Base-by-base conservation (phyloP, 1,140 invertebrate species). In the Cylas formicarius region DNA sequence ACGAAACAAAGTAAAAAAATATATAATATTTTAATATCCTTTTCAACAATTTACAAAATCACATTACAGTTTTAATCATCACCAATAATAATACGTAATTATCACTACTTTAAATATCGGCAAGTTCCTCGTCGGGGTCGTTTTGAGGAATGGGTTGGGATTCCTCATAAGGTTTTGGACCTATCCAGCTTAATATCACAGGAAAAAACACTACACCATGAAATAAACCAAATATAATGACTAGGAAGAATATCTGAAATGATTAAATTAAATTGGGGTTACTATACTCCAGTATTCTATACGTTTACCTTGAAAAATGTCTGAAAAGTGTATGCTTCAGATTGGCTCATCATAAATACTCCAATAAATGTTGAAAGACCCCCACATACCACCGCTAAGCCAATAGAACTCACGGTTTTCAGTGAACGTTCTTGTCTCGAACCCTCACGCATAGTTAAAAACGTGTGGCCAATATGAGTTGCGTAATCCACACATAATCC, bases 401-500 rank as follows among this genome's bases (percentile, higher is more conserved):
- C 84, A 45, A 90, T 86, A 40, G 80, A 76, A 0, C 73, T 76
- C 1, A 93, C 72, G 0, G 88, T 83, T 31, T 76, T 71, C 13
- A 81, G 66, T 0, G 79, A 74, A 52, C 86, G 67, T 17, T 79
- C 72, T 10, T 71, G 61, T 33, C 78, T 72, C 47, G 72, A 66
- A 14, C 76, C 77, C 35, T 65, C 67, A 28, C 48, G 48, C 32
- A 63, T 65, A 4, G 66, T 74, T 44, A 89, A 72, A 63, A 89
- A 90, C 2, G 81, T 82, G 53, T 89, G 84, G n/a, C 84, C 86
- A 7, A 92, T 81, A 62, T 93, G 88, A 4, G 87, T 86, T 0
- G 87, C 86, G 51, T 91, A 89, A 70, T 93, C 88, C 1, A 92
- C 86, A 56, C 86, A 88, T 21, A 93, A 71, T 22, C 89, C 88